Conservation (phyloP, 2,797 vertebrate genomes). For the Loris lydekkerianus region DNA sequence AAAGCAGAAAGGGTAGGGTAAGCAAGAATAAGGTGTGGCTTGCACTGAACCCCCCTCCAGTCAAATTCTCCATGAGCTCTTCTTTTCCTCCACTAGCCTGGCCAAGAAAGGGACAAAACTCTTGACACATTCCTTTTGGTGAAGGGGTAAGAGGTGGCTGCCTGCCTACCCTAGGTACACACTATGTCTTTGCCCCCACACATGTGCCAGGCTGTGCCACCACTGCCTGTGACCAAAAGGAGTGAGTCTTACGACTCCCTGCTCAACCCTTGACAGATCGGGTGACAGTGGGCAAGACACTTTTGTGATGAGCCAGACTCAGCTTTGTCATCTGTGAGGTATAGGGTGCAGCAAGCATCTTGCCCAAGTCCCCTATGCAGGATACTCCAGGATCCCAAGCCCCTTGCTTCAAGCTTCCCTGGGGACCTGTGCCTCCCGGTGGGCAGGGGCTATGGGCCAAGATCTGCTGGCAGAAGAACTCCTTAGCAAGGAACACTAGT, state of each 20-base stretch:
- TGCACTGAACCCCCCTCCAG: not conserved
- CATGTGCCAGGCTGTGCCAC: too few species aligned
- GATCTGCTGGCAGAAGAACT: constrained; percentile 6
- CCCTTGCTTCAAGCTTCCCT: constrained; percentile 3
- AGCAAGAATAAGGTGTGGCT: not conserved
- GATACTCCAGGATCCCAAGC: not conserved
- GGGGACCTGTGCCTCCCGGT: not conserved
- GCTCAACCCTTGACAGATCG: not conserved
- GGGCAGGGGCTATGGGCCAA: not conserved
- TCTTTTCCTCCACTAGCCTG: constrained; percentile 4
- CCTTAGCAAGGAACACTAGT: constrained; percentile 22
- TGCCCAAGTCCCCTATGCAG: not conserved
- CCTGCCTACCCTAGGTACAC: accelerated
- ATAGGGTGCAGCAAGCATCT: not conserved
- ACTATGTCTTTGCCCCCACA: not conserved
- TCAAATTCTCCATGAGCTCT: not conserved
- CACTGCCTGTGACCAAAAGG: not conserved
- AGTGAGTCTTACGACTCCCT: not conserved
- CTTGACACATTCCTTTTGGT: not conserved
- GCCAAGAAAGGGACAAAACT: not conserved
- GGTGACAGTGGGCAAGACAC: not conserved
- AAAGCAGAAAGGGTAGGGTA: constrained; percentile 18
- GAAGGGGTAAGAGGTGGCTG: not conserved
- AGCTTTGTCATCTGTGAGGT: not conserved
- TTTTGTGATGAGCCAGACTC: constrained; percentile 27